phyloP scores from a whole-genome alignment of 2,113 vertebrate species.

The Marmota flaviventris region DNA sequence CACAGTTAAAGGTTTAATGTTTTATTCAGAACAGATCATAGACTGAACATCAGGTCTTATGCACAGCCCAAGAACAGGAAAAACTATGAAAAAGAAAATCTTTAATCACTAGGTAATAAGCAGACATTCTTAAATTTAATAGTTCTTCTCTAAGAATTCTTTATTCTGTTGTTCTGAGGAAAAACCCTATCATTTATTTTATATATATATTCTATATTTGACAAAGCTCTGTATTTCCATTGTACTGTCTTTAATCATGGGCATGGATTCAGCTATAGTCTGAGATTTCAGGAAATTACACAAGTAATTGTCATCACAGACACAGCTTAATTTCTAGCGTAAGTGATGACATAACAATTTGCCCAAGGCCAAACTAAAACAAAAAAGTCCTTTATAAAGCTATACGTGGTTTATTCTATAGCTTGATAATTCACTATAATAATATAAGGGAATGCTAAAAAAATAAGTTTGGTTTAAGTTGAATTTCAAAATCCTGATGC shows the following conservation, averaged over 20 bases:
- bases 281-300: constrained; percentile 71
- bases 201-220: constrained; percentile 27
- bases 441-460: constrained; percentile 2
- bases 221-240: constrained; percentile 50
- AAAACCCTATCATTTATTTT: neutral
- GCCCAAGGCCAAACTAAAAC: constrained; percentile 68
- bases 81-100: constrained; percentile 66
- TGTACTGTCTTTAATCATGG: constrained; percentile 76
- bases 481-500: constrained; percentile 35
- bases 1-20: constrained; percentile 24
- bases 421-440: constrained; percentile 42
- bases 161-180: constrained; percentile 42
- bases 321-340: constrained; percentile 72
- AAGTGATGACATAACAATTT: constrained; percentile 65
- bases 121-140: constrained; percentile 46
- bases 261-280: constrained; percentile 58
- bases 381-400: constrained; percentile 65
- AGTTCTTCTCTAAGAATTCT: constrained; percentile 59
- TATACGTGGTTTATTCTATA: constrained; percentile 44
- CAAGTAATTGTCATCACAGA: constrained; percentile 71
- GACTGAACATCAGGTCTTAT: constrained; percentile 44
- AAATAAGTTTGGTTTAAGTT: neutral
- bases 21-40: constrained; percentile 54
- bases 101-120: constrained; percentile 57
- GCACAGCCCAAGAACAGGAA: neutral